Evolutionary conservation across 2,888 invertebrate genomes (phyloP), one percentile per base, ranked within the genome.

Genomic region (Ditylenchus weischeri): DNA sequence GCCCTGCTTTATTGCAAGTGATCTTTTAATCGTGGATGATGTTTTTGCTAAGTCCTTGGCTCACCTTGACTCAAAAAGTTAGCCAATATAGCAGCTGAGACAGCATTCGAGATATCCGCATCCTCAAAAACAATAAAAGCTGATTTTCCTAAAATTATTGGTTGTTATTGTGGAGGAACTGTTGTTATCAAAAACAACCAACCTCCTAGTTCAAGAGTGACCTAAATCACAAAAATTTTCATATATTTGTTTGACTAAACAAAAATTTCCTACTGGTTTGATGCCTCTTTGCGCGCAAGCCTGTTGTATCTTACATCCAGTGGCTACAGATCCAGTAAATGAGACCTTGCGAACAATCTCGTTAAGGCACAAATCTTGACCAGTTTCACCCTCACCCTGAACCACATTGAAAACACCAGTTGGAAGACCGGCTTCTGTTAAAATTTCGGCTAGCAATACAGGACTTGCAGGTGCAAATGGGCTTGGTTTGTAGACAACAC

Each of bases 401-500:
- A 87, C 78, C 43, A 88, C 84, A 78, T 87, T 87, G 75, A 84
- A 86, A 50, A 85, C 84, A 29, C 87, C 87, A 64, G 83, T 77
- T 4, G 87, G 87, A 10, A 87, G 72, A 0, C 87, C 88, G 57
- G 85, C 86, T 64, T 85, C 84, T 2, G 79, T 78, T 62, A 87
- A 84, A 15, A 87, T 83, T 77, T 87, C 87, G 7, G 84, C 87
- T 63, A 88, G 78, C 69, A 86, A 79, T 13, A 87, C 85, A 23
- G 87, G 86, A 13, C 87, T 86, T 2, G 86, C 79, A 0, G 88
- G 87, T 0, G 87, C 87, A 51, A 87, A 83, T 50, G 85, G 86
- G 13, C 87, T 86, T 13, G 88, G 88, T 66, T 88, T 88, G 77
- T 86, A 87, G 15, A 88, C 85, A 69, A 88, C 82, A 3, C 86